Base-by-base conservation (phyloP, 2,113 vertebrate species). In the Petroica traversi region DNA sequence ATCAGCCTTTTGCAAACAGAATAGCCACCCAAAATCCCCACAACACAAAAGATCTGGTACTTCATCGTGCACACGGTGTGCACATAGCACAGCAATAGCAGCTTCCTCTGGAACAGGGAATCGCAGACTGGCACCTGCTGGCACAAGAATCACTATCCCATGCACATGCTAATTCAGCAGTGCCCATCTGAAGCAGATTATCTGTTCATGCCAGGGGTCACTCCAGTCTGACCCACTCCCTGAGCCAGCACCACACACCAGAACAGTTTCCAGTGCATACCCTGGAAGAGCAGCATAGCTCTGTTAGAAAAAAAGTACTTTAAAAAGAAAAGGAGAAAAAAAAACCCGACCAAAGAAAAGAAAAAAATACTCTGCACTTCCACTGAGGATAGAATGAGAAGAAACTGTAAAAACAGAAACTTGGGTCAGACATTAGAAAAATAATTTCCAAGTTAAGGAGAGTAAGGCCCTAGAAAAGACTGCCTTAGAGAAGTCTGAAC, bases 1-100 rank as follows among this genome's bases (percentile, higher is more conserved):
- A 59, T 62, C 67, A 91, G 41, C 80, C 57, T 77, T 71, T 74
- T 52, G 12, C 40, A 68, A 67, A 85, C 48, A 15, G 23, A 87
- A 68, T 29, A 68, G 1, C 26, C 23, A n/a, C 16, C 48, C 31
- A 68, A 86, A 82, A 55, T 34, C 23, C 31, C 28, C 33, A 33
- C 22, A 43, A 23, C 23, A 34, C 4, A 0, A 40, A 59, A 87
- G 23, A 22, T 36, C 52, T 52, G 43, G 43, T 26, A 77, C 16
- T 29, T n/a, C 40, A 24, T 29, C 9, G 2, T 5, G 28, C 31
- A n/a, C 3, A 15, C 2, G 1, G 19, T 6, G 19, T 5, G 22
- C 48, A 55, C 0, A 1, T 5, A 29, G 52, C 71, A 75, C 26
- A 82, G 71, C 51, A 72, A 10, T 0, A 55, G 57, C 36, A 85